Evolutionary conservation across 1,140 invertebrate genomes (phyloP).

Genomic region (Caenorhabditis briggsae): DNA sequence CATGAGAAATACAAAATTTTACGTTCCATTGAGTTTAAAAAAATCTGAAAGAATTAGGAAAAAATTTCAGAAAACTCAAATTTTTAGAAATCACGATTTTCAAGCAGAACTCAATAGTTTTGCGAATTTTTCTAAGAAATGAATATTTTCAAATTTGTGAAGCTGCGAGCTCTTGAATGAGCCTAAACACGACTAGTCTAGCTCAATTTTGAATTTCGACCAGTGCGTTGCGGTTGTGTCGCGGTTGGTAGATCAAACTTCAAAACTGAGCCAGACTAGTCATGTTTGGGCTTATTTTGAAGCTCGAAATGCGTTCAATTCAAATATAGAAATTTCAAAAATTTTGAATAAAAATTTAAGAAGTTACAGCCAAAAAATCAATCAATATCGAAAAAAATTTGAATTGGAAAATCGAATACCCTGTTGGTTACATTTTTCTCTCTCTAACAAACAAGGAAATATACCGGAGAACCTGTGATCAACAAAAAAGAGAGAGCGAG

Average conservation of each 20-base stretch:
- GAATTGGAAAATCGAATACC: too few species aligned
- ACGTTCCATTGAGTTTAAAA: too few species aligned
- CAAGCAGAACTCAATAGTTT: too few species aligned
- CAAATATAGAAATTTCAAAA: neutral
- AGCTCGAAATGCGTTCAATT: neutral
- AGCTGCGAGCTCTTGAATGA: neutral
- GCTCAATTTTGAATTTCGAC: too few species aligned
- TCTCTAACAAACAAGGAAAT: neutral
- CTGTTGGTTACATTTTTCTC: too few species aligned
- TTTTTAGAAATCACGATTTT: too few species aligned
- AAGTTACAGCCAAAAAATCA: neutral
- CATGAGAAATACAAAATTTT: neutral
- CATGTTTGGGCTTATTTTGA: neutral
- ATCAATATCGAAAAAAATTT: too few species aligned
- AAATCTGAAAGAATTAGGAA: neutral
- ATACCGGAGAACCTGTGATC: too few species aligned
- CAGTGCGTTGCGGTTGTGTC: too few species aligned
- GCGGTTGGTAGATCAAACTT: too few species aligned
- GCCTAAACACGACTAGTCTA: too few species aligned
- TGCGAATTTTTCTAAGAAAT: too few species aligned
- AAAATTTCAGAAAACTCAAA: neutral
- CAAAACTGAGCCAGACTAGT: neutral
- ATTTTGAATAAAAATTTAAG: neutral
- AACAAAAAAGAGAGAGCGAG: neutral
- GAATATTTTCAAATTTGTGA: neutral